phyloP scores from a whole-genome alignment of 2,888 invertebrate genomes.

The Plagodis pulveraria region DNA sequence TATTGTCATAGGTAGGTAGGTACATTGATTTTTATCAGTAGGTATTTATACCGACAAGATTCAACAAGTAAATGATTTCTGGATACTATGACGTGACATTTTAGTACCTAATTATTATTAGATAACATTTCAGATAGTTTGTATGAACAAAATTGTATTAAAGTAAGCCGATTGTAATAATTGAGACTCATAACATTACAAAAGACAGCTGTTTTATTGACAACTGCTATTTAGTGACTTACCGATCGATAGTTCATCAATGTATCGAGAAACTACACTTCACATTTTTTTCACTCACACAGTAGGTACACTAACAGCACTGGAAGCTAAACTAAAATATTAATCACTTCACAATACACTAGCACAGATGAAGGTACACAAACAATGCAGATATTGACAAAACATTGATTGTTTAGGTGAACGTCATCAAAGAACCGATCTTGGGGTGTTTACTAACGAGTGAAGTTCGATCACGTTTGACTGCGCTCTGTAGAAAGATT shows the following conservation, averaged over 20 bases:
- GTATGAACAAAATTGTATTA: not conserved
- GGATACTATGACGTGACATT: too few species aligned
- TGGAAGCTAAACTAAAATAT: constrained; percentile 34
- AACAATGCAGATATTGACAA: constrained; percentile 69
- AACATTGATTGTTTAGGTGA: constrained; percentile 70
- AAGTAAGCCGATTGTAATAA: not conserved
- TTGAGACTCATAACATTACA: not conserved
- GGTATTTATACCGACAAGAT: too few species aligned
- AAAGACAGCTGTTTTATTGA: constrained; percentile 20
- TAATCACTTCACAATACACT: constrained; percentile 38
- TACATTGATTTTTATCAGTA: too few species aligned
- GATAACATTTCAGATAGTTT: not conserved
- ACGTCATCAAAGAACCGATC: constrained; percentile 75
- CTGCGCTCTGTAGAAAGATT: constrained; percentile 54
- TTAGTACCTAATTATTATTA: not conserved
- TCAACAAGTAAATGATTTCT: too few species aligned
- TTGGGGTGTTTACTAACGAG: constrained; percentile 63
- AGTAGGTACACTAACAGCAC: constrained; percentile 44
- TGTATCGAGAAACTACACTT: constrained; percentile 22
- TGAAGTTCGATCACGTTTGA: constrained; percentile 61
- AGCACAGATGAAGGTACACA: constrained; percentile 39
- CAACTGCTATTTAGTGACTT: constrained; percentile 32
- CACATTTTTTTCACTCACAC: constrained; percentile 5
- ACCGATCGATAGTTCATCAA: constrained; percentile 16
- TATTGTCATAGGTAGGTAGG: too few species aligned